Percentiles rank a stretch among this genome's conserved stretches.
Evolutionary conservation across 2,113 vertebrate genomes (phyloP).

Genomic region (Pontoporia blainvillei): DNA sequence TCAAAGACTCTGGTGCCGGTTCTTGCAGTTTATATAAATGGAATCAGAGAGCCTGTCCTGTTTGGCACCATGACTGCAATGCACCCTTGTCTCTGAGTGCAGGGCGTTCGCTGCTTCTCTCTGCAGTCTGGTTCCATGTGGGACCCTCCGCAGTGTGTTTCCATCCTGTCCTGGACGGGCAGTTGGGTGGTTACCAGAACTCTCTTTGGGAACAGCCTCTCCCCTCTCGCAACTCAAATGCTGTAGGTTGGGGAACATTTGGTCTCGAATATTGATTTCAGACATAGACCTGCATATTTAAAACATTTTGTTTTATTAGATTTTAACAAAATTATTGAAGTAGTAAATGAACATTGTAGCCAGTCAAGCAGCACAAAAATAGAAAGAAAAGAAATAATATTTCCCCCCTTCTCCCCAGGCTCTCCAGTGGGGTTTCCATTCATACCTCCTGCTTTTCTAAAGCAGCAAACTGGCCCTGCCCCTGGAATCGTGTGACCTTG

Average conservation of each 20-base stretch:
- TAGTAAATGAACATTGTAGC: background rate
- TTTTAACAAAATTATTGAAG: background rate
- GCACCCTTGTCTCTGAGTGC: rapidly evolving
- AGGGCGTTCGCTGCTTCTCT: background rate
- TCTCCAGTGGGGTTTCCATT: background rate
- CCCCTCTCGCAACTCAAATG: background rate
- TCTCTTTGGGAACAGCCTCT: background rate
- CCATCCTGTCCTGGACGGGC: rapidly evolving
- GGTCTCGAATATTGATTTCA: background rate
- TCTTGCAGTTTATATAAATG: background rate
- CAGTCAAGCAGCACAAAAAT: background rate
- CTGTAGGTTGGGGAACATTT: background rate
- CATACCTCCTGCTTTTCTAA: background rate
- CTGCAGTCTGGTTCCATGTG: background rate
- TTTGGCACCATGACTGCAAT: rapidly evolving
- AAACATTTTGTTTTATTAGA: background rate
- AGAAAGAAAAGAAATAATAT: background rate
- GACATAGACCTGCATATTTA: background rate
- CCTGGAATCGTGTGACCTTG: background rate
- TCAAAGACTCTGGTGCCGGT: background rate
- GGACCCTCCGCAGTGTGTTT: background rate
- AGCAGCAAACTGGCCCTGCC: background rate
- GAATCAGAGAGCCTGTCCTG: rapidly evolving
- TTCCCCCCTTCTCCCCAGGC: rapidly evolving
- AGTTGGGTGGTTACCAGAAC: background rate